Base-by-base conservation (phyloP, 2,797 vertebrate genomes). In the Uromys caudimaculatus region DNA sequence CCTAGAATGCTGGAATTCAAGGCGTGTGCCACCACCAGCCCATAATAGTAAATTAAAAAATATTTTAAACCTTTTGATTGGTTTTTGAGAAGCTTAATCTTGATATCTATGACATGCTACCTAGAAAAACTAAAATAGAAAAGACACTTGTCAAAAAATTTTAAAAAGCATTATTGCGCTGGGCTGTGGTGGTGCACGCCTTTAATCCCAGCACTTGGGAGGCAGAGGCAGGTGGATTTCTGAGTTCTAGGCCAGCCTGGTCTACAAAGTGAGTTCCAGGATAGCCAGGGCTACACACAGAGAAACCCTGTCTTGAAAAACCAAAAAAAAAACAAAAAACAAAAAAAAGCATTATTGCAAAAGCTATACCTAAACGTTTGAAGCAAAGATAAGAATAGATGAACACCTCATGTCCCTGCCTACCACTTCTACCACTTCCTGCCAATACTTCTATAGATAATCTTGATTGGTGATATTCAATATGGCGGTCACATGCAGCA, bases 101-200 rank as follows among this genome's bases (percentile, higher is more conserved):
- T 88, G 29, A 50, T 54, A 14, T 47, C 54, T 29, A 32, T 50
- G 86, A 58, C 38, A 9, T 69, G 12, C 5, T 29, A 79, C 58
- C 89, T 76, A 92, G 69, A 93, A 96, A 95, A 95, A 67, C 35
- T 44, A 95, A 93, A 94, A 77, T 29, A 87, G 32, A 58, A 85
- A 38, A 77, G 52, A 21, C 5, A 50, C 19, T 75, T 41, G 41
- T 76, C 16, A 16, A 29, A 35, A 14, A 56, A 83, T 32, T 2
- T 32, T n/a, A 4, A 54, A 71, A 69, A 56, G 10, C 13, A 21
- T 41, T 56, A n/a, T 82, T 82, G 54, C 54, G 44, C 44, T 44
- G 44, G 44, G 44, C 44, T 3, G 44, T 44, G 44, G 44, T 44
- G 44, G 44, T 6, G 44, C 44, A 44, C 44, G 6, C 44, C 44